Base-by-base conservation (phyloP, 2,797 vertebrate genomes). In the Phataginus tetradactyla region DNA sequence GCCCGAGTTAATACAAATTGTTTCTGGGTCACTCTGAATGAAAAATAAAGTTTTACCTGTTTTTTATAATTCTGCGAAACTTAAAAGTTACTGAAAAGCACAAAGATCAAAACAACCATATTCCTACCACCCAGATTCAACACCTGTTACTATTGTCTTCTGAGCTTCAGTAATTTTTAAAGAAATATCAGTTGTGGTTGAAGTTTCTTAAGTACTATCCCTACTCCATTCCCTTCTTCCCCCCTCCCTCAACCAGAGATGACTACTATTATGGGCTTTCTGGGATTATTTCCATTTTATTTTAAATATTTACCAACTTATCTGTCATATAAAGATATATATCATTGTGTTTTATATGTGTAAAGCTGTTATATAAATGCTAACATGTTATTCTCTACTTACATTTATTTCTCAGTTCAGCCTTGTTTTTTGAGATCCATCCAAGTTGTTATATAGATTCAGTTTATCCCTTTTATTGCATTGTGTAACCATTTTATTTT, bases 1-100 rank as follows among this genome's bases (percentile, higher is more conserved):
- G 4, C 53, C 29, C 61, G 42, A 66, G 37, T 68, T 86, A 55
- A 12, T 9, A 57, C 27, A 77, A 72, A 42, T 32, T 86, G 23
- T 83, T 74, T 18, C 63, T 37, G 8, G 32, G 53, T 93, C 45
- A 39, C 64, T 93, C 7, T 63, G 34, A 78, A 53, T 74, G n/a
- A 27, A 7, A 86, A 61, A n/a, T 37, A 51, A 69, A 77, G 17
- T 39, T 84, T 17, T 9, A 21, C 1, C 7, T 64, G 27, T 25
- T 18, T 89, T 91, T 66, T 51, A 68, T 79, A 80, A 86, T 86
- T 95, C 91, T 93, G 90, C 86, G 77, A 90, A 87, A 72, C 20
- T 29, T 63, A 32, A 18, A 91, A 78, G 27, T 95, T 63, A 53
- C 84, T 57, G 53, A 90, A 95, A 96, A 93, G 29, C 63, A 61